A percentile compares a stretch with the other conserved stretches of the same genome.
Conservation (phyloP, 2,888 invertebrate genomes). For the Graphium colonna region DNA sequence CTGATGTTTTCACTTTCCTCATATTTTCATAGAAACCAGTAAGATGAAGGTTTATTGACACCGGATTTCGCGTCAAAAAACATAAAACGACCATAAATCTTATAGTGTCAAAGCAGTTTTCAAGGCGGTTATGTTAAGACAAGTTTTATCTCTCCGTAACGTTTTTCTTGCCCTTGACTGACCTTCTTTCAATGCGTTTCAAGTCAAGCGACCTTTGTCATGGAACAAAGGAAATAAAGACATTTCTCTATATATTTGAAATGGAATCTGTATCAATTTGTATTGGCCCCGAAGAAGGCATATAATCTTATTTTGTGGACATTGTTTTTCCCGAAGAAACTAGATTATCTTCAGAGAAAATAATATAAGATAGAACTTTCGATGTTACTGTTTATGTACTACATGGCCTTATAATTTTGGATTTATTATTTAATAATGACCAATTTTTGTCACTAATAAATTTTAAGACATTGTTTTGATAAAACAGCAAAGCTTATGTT, state of each 20-base stretch:
- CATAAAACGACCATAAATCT: conserved; percentile 16
- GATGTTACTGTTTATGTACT: too few species aligned
- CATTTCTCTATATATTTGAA: conserved; percentile 22
- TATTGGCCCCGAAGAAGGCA: conserved; percentile 2
- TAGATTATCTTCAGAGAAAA: neutral
- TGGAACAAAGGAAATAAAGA: conserved; percentile 33
- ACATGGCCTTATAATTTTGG: too few species aligned
- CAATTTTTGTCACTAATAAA: too few species aligned
- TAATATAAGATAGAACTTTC: neutral
- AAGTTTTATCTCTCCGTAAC: conserved; percentile 23
- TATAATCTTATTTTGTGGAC: conserved; percentile 1
- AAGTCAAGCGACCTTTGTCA: conserved; percentile 28
- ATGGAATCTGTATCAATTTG: conserved; percentile 14
- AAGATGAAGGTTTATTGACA: conserved; percentile 19
- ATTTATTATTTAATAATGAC: too few species aligned
- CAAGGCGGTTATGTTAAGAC: conserved; percentile 19
- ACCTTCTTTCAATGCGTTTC: conserved; percentile 32
- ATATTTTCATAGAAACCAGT: neutral
- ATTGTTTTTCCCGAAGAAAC: neutral
- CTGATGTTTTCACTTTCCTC: conserved; percentile 4
- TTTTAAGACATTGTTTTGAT: too few species aligned
- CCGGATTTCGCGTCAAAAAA: conserved; percentile 12
- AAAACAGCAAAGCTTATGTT: too few species aligned
- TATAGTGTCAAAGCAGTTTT: conserved; percentile 16
- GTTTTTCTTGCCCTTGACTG: conserved; percentile 34